Conservation (phyloP, 2,888 invertebrate genomes). For the Leistus spinibarbis region DNA sequence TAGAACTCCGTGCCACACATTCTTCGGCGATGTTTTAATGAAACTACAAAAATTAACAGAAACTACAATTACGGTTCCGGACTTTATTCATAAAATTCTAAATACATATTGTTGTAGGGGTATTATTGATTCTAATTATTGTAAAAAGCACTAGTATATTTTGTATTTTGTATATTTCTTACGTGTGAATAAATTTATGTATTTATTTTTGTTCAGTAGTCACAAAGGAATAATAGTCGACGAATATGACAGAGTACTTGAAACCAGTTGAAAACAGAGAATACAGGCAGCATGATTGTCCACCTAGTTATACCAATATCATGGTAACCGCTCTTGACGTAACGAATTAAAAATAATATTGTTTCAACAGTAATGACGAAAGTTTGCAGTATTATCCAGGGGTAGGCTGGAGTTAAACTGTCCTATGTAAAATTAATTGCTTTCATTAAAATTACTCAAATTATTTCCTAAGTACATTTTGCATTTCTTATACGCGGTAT, state of each 20-base stretch:
- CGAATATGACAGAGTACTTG: slow-evolving; percentile 49
- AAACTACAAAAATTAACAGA: slow-evolving; percentile 46
- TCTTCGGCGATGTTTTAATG: slow-evolving; percentile 54
- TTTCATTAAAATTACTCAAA: neutral
- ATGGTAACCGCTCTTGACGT: slow-evolving; percentile 44
- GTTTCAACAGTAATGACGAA: slow-evolving; percentile 52
- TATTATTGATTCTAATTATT: slow-evolving; percentile 49
- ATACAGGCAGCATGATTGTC: slow-evolving; percentile 49
- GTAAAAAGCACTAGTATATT: slow-evolving; percentile 39
- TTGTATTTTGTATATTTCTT: neutral
- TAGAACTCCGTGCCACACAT: slow-evolving; percentile 56
- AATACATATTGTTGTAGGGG: slow-evolving; percentile 51
- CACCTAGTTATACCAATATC: slow-evolving; percentile 49
- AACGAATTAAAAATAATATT: slow-evolving; percentile 47
- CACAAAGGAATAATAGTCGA: neutral
- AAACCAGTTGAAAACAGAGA: slow-evolving; percentile 54
- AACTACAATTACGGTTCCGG: slow-evolving; percentile 44
- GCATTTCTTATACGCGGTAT: neutral
- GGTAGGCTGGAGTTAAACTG: slow-evolving; percentile 42
- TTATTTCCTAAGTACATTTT: neutral
- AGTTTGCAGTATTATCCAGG: slow-evolving; percentile 52
- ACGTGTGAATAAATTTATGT: slow-evolving; percentile 24
- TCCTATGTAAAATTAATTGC: neutral
- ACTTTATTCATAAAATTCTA: slow-evolving; percentile 48
- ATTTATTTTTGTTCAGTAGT: neutral